phyloP scores from a whole-genome alignment of 2,888 invertebrate species.

The Eueremaeus valkanovi region DNA sequence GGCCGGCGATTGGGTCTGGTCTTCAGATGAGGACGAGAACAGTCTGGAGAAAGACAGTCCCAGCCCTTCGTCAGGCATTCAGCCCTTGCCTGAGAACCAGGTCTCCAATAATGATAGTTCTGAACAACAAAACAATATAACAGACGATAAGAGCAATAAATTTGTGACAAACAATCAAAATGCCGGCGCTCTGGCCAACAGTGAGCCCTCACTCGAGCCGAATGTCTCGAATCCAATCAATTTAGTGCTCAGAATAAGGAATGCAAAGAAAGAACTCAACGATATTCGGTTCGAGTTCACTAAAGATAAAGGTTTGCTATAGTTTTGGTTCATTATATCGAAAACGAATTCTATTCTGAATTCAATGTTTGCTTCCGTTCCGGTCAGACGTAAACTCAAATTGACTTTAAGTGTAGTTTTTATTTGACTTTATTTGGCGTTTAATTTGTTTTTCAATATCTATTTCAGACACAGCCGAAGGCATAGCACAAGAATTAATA shows the following conservation, averaged over 20 bases:
- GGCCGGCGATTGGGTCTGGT: slow-evolving; percentile 98
- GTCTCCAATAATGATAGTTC: background rate
- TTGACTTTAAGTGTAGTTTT: no score
- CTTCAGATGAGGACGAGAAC: slow-evolving; percentile 86
- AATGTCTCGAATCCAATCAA: slow-evolving; percentile 59
- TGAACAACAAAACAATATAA: background rate
- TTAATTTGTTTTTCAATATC: slow-evolving; percentile 32
- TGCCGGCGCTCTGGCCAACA: background rate
- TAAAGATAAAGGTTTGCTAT: slow-evolving; percentile 59
- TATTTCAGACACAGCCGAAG: slow-evolving; percentile 65
- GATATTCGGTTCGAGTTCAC: slow-evolving; percentile 97
- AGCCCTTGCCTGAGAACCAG: background rate
- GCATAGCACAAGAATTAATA: slow-evolving; percentile 88
- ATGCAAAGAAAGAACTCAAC: slow-evolving; percentile 82
- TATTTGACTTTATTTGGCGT: no score
- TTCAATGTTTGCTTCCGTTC: no score
- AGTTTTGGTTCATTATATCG: background rate
- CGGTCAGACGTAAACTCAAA: no score
- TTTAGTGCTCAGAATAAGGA: slow-evolving; percentile 83
- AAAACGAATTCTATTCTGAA: no score
- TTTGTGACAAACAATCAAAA: background rate
- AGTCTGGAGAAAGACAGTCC: background rate
- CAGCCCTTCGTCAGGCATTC: no score
- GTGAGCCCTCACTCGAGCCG: background rate
- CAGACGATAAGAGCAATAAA: background rate